A percentile compares a stretch with the other conserved stretches of the same genome.
Conservation (phyloP, 2,888 invertebrate genomes). For the Amblyteles armatorius region DNA sequence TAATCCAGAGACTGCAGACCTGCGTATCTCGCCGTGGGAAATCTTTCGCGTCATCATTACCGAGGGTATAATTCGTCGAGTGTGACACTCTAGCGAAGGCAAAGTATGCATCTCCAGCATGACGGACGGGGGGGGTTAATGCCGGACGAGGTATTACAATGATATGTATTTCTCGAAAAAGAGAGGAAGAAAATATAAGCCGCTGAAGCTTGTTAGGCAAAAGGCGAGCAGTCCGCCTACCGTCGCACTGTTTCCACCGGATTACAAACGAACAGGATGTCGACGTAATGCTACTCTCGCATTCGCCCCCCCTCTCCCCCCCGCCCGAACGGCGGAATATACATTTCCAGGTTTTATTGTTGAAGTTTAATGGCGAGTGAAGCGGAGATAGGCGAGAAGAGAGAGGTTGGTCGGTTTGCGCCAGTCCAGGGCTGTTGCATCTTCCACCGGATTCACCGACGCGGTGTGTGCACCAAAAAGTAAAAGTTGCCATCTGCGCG, state of each 20-base stretch:
- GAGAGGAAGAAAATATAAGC: conserved; percentile 18
- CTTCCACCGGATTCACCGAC: conserved; percentile 13
- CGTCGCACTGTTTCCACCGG: neutral
- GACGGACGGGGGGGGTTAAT: neutral
- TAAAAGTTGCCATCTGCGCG: conserved; percentile 17
- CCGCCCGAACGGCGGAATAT: conserved; percentile 7
- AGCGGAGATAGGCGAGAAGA: conserved; percentile 53
- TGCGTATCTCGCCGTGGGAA: no score
- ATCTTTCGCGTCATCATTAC: no score
- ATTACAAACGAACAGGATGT: conserved; percentile 51
- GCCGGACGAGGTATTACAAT: neutral
- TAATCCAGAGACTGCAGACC: no score
- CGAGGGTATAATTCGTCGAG: no score
- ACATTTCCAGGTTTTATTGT: conserved; percentile 69
- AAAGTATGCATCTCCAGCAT: neutral
- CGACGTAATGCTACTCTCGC: conserved; percentile 54
- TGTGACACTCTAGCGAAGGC: no score
- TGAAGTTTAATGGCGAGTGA: conserved; percentile 72
- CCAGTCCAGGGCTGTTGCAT: conserved; percentile 22
- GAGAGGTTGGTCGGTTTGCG: conserved; percentile 47
- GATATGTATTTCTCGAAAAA: conserved; percentile 27
- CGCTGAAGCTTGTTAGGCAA: conserved; percentile 36
- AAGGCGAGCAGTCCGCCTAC: conserved; percentile 29
- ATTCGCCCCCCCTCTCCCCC: conserved; percentile 1
- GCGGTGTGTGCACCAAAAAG: conserved; percentile 23